Base-by-base conservation (phyloP, 2,113 vertebrate species). In the Phoxinus phoxinus region DNA sequence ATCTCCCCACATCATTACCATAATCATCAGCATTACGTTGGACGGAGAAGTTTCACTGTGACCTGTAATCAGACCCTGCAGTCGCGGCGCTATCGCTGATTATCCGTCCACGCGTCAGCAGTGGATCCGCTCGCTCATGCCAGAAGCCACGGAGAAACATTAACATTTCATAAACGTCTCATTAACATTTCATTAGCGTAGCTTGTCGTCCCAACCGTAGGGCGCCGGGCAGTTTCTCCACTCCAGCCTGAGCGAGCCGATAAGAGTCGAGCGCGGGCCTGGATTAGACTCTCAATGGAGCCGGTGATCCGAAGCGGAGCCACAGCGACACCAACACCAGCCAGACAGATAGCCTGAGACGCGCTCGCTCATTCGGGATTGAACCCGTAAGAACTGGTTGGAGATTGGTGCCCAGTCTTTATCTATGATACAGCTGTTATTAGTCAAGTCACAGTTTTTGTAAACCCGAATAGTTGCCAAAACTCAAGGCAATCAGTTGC, bases 131-230 rank as follows among this genome's bases (percentile, higher is more conserved):
- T 21, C 19, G 19, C 53, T 51, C 53, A 56, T 9, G 53, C 46
- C 27, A 79, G 59, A 35, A 56, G 78, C 59, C 48, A 46, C 10
- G 9, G 71, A 48, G 53, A 84, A 90, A 83, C 87, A 88, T 88
- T 87, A 86, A 69, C 74, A 74, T 59, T 46, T 84, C 76, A 75
- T 10, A 73, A 78, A 86, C 86, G 65, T 65, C 80, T 77, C 53
- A 41, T 73, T 89, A 90, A 90, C 89, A 87, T 58, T 86, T 91
- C 86, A 89, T 87, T 90, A 86, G 87, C 83, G 81, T 53, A 74
- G 81, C 87, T 89, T 76, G 86, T 8, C 84, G 61, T 73, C 86
- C 89, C 86, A 86, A 78, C 89, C 85, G 83, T 1, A 15, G 81
- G 81, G 12, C 6, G 44, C 44, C 11, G 10, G 27, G 80, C 63